Evolutionary conservation across 2,797 vertebrate genomes (phyloP).

Genomic region (Echiichthys vipera): DNA sequence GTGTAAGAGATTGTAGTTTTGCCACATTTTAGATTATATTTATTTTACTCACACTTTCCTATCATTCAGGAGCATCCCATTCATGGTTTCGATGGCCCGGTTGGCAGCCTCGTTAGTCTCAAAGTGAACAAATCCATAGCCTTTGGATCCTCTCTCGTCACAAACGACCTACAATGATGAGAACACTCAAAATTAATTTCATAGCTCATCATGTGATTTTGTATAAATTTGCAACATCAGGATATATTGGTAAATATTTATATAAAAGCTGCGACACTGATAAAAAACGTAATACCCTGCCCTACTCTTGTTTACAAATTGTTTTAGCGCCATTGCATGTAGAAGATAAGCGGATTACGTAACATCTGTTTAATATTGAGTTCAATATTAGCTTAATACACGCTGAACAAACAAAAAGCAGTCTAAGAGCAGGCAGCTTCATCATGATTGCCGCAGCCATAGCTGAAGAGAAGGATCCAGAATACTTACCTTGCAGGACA

Average conservation of each 20-base stretch:
- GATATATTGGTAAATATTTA: not conserved
- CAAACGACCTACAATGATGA: constrained; percentile 89
- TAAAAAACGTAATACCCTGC: not conserved
- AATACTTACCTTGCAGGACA: constrained; percentile 94
- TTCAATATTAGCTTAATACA: not conserved
- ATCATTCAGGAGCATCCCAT: constrained; percentile 98
- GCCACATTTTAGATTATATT: not conserved
- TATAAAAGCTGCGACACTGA: not conserved
- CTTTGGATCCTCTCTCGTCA: constrained; percentile 94
- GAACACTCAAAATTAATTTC: no score
- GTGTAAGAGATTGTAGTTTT: not conserved
- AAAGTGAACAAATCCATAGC: constrained; percentile 98
- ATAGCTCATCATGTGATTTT: no score
- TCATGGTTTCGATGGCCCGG: constrained; percentile 95
- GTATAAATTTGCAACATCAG: not conserved
- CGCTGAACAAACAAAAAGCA: not conserved
- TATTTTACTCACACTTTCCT: constrained; percentile 93
- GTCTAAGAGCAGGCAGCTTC: not conserved
- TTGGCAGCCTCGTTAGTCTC: constrained; percentile 95
- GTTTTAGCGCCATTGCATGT: not conserved
- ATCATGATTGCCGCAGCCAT: not conserved
- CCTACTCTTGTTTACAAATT: not conserved
- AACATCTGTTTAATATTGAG: not conserved
- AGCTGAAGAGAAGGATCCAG: not conserved
- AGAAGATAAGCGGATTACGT: not conserved